Percentiles rank a stretch among this genome's conserved stretches.
These are phyloP conservation scores for Neofelis nebulosa DNA, from an alignment of 2,113 vertebrate genomes.

Conservation along the genomic window DNA sequence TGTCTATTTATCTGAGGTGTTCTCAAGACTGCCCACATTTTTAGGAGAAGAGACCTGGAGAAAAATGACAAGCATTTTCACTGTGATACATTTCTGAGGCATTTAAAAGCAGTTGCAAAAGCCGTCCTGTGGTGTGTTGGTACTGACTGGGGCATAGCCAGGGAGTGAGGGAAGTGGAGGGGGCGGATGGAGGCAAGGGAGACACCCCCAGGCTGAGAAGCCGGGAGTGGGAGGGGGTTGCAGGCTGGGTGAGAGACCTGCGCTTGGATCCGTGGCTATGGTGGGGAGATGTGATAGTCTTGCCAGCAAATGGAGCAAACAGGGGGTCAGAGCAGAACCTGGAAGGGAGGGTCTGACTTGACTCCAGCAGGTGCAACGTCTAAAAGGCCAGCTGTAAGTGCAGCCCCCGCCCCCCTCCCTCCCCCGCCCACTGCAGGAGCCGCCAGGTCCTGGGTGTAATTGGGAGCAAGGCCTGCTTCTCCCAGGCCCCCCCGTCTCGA, in stretches of 20 bases:
- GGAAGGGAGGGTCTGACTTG: not conserved
- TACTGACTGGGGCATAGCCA: rapidly evolving
- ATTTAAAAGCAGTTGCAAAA: not conserved
- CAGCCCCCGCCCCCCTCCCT: too few relatives aligned
- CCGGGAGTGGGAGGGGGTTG: not conserved
- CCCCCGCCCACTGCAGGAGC: rapidly evolving
- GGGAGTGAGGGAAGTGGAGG: not conserved
- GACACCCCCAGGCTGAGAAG: not conserved
- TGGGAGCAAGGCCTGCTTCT: not conserved
- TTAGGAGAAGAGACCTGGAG: not conserved
- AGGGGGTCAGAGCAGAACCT: not conserved
- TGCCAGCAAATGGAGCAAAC: not conserved
- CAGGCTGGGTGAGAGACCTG: not conserved
- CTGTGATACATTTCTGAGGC: not conserved
- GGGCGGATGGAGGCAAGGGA: not conserved
- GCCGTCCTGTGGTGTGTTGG: not conserved
- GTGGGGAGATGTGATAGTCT: not conserved
- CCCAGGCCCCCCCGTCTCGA: not conserved
- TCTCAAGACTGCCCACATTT: not conserved
- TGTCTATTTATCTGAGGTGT: not conserved
- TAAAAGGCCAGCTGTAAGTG: not conserved
- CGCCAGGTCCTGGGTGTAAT: not conserved
- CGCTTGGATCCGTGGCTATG: rapidly evolving
- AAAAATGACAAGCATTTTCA: not conserved
- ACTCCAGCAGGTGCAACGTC: not conserved